Evolutionary conservation across 2,113 vertebrate genomes (phyloP).

Genomic region (Marmota monax): DNA sequence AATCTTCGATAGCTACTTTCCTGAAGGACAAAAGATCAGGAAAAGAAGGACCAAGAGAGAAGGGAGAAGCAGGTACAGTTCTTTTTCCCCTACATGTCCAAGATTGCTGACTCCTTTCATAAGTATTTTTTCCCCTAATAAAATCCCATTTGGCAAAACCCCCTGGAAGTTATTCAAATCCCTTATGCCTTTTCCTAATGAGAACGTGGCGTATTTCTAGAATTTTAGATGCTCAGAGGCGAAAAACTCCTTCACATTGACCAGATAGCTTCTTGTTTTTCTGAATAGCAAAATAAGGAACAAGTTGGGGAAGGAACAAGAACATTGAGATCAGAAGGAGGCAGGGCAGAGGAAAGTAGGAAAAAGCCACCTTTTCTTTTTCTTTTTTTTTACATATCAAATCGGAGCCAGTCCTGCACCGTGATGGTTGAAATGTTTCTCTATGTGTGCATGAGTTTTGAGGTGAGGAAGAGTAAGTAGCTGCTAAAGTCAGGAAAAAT

Average conservation of each 20-base stretch:
- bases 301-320: neutral
- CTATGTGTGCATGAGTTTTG: neutral
- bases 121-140: neutral
- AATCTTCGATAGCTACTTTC: neutral
- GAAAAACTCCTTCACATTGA: neutral
- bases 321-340: neutral
- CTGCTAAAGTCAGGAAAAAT: conserved; percentile 26
- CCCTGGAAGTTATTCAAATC: neutral
- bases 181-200: neutral
- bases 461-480: neutral
- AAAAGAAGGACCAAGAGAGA: neutral
- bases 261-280: neutral
- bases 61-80: fast-evolving
- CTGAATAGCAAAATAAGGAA: neutral
- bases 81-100: neutral
- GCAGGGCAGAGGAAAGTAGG: neutral
- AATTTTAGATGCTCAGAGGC: neutral
- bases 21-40: neutral
- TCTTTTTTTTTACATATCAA: neutral
- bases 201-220: neutral
- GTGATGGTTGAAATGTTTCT: neutral
- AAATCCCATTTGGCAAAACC: neutral
- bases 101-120: neutral
- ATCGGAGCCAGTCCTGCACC: neutral
- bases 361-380: neutral